Percentiles rank a stretch among this genome's conserved stretches.
phyloP scores from a whole-genome alignment of 2,888 invertebrate genomes.

The Kryphioiulus occultus region DNA sequence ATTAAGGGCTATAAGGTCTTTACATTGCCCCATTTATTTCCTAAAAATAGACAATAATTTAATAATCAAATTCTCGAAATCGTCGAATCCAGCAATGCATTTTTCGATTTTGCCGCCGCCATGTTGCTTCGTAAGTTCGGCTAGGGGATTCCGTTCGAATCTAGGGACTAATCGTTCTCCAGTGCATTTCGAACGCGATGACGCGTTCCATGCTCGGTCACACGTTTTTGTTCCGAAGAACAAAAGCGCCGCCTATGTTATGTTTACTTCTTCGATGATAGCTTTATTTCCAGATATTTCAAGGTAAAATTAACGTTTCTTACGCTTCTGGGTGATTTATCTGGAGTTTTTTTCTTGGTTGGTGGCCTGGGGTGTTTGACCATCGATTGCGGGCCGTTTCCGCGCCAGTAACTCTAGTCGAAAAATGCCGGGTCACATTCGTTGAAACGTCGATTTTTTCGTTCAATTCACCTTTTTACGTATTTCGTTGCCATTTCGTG shows the following conservation, averaged over 20 bases:
- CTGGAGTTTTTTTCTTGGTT: not conserved
- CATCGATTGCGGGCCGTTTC: not conserved
- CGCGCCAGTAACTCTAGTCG: not conserved
- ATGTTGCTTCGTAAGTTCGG: no score
- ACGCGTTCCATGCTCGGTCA: not conserved
- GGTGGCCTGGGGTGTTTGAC: not conserved
- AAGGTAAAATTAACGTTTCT: not conserved
- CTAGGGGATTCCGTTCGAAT: no score
- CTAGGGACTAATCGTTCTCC: not conserved
- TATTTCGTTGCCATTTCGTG: not conserved
- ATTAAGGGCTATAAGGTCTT: no score
- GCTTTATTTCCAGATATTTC: not conserved
- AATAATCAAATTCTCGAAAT: no score
- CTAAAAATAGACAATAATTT: no score
- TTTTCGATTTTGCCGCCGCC: no score
- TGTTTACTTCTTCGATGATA: not conserved
- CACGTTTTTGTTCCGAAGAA: not conserved
- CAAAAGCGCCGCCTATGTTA: not conserved
- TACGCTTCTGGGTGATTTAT: not conserved
- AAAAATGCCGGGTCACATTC: not conserved
- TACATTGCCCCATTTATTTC: no score
- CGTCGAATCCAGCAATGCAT: no score
- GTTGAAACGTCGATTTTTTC: not conserved
- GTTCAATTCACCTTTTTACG: not conserved
- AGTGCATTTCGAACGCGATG: not conserved